Evolutionary conservation across 2,888 invertebrate species (phyloP), one percentile per base, ranked within the genome.

Genomic region (Andrena flavipes): DNA sequence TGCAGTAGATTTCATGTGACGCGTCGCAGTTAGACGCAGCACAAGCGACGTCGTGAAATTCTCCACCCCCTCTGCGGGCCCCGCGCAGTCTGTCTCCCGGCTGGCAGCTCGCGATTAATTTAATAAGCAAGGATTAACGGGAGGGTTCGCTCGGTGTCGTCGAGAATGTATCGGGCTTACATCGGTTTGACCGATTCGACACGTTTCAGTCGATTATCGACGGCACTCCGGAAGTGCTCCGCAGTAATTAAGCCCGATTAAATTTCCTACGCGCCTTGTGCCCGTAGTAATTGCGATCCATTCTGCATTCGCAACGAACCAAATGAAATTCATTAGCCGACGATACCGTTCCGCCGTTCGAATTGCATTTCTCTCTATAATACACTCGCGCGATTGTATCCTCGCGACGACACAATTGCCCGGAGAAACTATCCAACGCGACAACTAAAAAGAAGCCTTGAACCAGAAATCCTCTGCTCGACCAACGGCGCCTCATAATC

Each of bases 161-260:
- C 49, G 78, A 33, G 69, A 83, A 84, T 51, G 60, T 65, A 76
- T 81, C 76, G 65, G 56, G 68, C 80, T 76, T 75, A 78, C 76
- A 80, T 80, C 69, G 83, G 74, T 79, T 86, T 88, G 76, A 84
- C 86, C 85, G 84, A 84, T 85, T 84, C 86, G 83, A 80, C 73
- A 80, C 79, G 82, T 76, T 84, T 88, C 79, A 84, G 82, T 86
- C 85, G 84, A 82, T 88, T 88, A 85, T 85, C 88, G 87, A 77
- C 75, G 78, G 68, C 80, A 74, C 85, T 82, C 78, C 84, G 84
- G 88, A 88, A 88, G 82, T 80, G 85, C 82, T 76, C 68, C 73
- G 76, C 85, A 79, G 82, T 88, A 88, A 88, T 88, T 88, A 88
- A 88, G 85, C 88, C 77, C 82, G 88, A 88, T 88, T 88, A 88